Evolutionary conservation across 2,113 vertebrate species (phyloP), one percentile per base, ranked within the genome.

Genomic region (Cephalopholis sonnerati): DNA sequence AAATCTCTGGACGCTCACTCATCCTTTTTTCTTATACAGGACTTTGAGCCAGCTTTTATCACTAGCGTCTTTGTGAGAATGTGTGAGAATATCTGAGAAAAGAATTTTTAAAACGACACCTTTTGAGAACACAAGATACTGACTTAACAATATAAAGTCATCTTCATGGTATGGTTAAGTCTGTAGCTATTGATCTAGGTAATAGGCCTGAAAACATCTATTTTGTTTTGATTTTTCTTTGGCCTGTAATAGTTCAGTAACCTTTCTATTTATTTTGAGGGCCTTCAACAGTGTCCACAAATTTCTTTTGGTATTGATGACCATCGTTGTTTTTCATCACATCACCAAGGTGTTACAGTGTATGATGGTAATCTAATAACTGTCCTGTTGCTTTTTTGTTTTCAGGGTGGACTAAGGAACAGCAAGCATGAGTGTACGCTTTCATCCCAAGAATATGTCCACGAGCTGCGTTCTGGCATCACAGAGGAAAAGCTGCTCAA

Each of bases 371-470:
- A 72, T 77, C 53, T 84, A 76, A 77, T 29, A 41, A 77, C 7
- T 51, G 4, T 87, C n/a, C 32, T 81, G 58, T 74, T 90, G 57
- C 29, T 91, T 3, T 79, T 76, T 80, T 63, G 64, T 90, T 89
- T 88, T 25, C 93, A 99, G 97, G 98, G 98, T 84, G 98, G 98
- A 58, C 95, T 99, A 4, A 98, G 97, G 92, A 99, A 98, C 95
- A 99, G 97, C 96, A 99, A 98, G 87, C 98, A 99, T 6, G 98
- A 99, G 85, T 97, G 95, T 73, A 99, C 98, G 0, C 93, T 99
- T 65, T 99, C 98, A 59, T 99, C 98, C 0, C 98, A 99, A 92
- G 98, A 99, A 85, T 99, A 99, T 32, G 97, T 99, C 87, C 98
- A 99, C 65, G 98, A 99, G 87, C 92, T 99, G 79, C 95, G 97